Evolutionary conservation across 2,888 invertebrate species (phyloP).

Genomic region (Gonocerus acuteangulatus): DNA sequence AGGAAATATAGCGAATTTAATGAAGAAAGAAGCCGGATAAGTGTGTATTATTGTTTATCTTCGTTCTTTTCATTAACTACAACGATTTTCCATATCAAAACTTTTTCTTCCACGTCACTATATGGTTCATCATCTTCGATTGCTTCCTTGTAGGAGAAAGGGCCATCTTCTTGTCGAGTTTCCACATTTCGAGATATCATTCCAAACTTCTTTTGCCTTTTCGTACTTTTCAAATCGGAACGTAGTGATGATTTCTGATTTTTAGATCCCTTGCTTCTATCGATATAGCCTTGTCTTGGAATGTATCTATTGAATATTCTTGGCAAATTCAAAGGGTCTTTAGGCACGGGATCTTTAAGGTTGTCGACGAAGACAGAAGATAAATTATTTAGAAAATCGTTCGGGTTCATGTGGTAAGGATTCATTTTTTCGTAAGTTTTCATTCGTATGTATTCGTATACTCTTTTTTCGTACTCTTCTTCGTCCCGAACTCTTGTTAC

Average conservation of each 20-base stretch:
- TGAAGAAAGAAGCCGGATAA: too few species aligned
- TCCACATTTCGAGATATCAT: background rate
- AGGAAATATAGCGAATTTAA: too few species aligned
- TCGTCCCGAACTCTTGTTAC: background rate
- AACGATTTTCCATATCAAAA: constrained; percentile 19
- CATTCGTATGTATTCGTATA: constrained; percentile 14
- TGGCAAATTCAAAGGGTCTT: constrained; percentile 30
- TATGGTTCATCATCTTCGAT: constrained; percentile 5
- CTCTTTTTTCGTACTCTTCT: background rate
- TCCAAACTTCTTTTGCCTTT: background rate
- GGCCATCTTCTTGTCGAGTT: background rate
- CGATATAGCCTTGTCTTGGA: too few species aligned
- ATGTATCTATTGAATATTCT: constrained; percentile 16
- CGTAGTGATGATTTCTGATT: too few species aligned
- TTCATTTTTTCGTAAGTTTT: constrained; percentile 21
- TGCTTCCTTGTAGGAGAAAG: constrained; percentile 3
- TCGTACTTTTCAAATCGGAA: too few species aligned
- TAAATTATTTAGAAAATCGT: constrained; percentile 30
- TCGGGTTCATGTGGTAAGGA: constrained; percentile 19
- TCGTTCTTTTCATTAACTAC: background rate
- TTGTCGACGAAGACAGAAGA: constrained; percentile 33
- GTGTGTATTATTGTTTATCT: too few species aligned
- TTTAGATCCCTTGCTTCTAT: too few species aligned
- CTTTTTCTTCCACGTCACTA: background rate
- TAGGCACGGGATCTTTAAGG: constrained; percentile 31